Percentiles rank a stretch among this genome's conserved stretches.
phyloP scores from a whole-genome alignment of 1,140 invertebrate genomes.

The Nephila pilipes region DNA sequence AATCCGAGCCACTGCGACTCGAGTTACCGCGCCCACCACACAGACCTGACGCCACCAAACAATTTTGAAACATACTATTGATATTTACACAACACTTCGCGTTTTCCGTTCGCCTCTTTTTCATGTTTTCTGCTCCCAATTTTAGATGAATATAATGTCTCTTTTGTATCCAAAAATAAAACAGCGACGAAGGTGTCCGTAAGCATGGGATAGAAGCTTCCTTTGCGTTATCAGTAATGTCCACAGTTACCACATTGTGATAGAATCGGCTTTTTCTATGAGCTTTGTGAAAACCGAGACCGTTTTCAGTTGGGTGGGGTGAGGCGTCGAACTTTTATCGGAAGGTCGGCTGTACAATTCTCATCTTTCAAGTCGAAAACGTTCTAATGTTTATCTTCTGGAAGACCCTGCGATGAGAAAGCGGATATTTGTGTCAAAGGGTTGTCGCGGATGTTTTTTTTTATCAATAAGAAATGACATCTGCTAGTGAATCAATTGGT shows the following conservation, averaged over 20 bases:
- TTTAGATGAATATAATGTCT: neutral
- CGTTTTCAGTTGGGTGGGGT: neutral
- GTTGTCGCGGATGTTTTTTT: neutral
- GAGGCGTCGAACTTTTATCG: neutral
- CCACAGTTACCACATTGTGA: neutral
- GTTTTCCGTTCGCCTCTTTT: neutral
- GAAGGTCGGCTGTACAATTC: neutral
- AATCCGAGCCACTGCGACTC: neutral
- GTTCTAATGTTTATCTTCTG: neutral
- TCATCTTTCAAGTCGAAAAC: neutral
- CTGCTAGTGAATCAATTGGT: neutral
- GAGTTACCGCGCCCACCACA: neutral
- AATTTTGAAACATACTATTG: neutral
- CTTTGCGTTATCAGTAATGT: neutral
- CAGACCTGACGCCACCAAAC: neutral
- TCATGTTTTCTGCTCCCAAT: neutral
- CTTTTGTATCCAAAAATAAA: slow-evolving; percentile 20
- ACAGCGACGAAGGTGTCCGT: neutral
- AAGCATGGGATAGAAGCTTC: neutral
- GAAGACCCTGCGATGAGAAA: neutral
- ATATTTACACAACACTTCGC: neutral
- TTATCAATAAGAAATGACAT: neutral
- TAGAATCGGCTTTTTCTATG: neutral
- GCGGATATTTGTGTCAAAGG: neutral
- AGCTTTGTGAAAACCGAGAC: neutral